Conservation (phyloP, 2,113 vertebrate species). For the Sander vitreus region DNA sequence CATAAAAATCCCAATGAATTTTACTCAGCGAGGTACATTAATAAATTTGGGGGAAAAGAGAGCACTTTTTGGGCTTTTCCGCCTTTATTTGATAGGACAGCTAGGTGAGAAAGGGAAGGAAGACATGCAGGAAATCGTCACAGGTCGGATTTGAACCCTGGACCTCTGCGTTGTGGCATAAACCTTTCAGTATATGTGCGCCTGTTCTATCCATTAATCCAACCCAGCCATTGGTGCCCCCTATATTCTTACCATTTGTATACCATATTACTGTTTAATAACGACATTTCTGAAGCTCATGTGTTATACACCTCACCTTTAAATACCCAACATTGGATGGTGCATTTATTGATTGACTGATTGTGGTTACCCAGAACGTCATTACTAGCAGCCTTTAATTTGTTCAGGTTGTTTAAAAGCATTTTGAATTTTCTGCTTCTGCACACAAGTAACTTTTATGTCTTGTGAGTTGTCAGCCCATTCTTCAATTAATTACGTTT, state of each 20-base stretch:
- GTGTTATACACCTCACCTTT: too few relatives aligned
- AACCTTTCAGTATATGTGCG: too few relatives aligned
- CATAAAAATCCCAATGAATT: background rate
- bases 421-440: background rate
- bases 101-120: too few relatives aligned
- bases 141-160: too few relatives aligned
- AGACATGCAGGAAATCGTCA: too few relatives aligned
- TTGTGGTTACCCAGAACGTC: background rate
- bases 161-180: too few relatives aligned
- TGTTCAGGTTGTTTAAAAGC: background rate
- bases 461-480: background rate
- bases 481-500: background rate
- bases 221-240: too few relatives aligned
- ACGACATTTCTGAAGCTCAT: background rate
- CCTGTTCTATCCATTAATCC: too few relatives aligned
- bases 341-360: background rate
- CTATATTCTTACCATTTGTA: background rate
- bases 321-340: background rate
- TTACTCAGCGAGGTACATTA: too few relatives aligned
- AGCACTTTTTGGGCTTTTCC: background rate
- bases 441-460: background rate
- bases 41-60: background rate
- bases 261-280: background rate
- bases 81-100: too few relatives aligned
- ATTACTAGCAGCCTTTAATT: background rate